phyloP scores from a whole-genome alignment of 2,888 invertebrate genomes.

The Tigriopus californicus region DNA sequence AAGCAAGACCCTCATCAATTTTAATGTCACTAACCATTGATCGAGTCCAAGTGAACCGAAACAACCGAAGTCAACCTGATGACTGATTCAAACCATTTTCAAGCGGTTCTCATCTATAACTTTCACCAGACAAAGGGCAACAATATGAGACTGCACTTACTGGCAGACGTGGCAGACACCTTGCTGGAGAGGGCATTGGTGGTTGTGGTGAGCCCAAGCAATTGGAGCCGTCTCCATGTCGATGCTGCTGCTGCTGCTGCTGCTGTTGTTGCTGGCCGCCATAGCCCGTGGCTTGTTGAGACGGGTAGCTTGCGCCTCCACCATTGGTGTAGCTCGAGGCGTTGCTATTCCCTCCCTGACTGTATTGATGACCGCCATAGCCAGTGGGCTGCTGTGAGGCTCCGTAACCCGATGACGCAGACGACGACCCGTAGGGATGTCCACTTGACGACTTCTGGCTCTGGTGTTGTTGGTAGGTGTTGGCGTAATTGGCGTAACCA shows the following conservation, averaged over 20 bases:
- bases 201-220: background rate
- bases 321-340: too few relatives aligned
- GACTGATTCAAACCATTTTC: too few relatives aligned
- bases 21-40: background rate
- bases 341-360: too few relatives aligned
- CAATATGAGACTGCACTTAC: background rate
- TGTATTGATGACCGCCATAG: too few relatives aligned
- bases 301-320: background rate
- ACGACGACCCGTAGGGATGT: too few relatives aligned
- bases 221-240: background rate
- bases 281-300: background rate
- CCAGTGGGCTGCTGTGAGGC: too few relatives aligned
- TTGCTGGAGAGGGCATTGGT: conserved; percentile 11
- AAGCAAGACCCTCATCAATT: background rate
- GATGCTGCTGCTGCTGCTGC: background rate
- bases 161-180: conserved; percentile 11
- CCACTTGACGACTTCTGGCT: too few relatives aligned
- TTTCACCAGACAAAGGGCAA: too few relatives aligned
- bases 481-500: background rate
- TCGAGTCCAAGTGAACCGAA: background rate
- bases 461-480: background rate
- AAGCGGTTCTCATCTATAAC: too few relatives aligned
- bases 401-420: too few relatives aligned
- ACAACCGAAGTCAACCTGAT: too few relatives aligned
- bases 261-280: background rate